These are phyloP conservation scores for Pachycephus smyrnensis DNA, from an alignment of 2,888 invertebrate species.

Conservation along the genomic window DNA sequence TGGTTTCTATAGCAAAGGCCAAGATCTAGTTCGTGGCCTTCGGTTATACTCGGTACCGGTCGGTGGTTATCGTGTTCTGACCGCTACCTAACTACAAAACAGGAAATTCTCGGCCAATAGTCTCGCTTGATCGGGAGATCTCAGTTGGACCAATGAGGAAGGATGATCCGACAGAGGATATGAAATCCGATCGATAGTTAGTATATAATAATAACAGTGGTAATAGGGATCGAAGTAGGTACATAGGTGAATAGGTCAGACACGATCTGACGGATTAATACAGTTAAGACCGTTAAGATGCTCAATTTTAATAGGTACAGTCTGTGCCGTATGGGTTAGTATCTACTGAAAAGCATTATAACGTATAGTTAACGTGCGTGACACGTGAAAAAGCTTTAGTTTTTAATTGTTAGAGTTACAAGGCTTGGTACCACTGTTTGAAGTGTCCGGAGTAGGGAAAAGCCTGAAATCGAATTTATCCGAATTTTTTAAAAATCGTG, in stretches of 20 bases:
- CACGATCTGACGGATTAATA: background rate
- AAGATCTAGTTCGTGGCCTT: conserved; percentile 59
- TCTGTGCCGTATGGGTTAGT: background rate
- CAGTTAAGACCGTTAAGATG: too few species aligned
- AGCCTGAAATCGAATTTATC: background rate
- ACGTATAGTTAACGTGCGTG: background rate
- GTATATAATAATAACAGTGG: background rate
- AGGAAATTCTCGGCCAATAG: background rate
- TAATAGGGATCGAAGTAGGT: background rate
- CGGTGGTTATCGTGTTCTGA: background rate
- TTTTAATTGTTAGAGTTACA: background rate
- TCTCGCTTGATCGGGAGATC: background rate
- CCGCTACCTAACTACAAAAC: background rate
- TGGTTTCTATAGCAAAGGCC: conserved; percentile 50
- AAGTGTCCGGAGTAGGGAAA: background rate
- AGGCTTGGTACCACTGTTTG: background rate
- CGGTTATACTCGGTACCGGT: conserved; percentile 14
- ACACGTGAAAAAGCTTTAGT: background rate
- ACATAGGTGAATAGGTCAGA: background rate
- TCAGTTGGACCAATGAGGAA: background rate
- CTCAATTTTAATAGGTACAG: background rate
- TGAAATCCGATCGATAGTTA: background rate
- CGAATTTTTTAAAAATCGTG: background rate
- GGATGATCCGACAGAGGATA: background rate
- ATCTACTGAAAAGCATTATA: background rate